Evolutionary conservation across 2,797 vertebrate genomes (phyloP), one percentile per base, ranked within the genome.

Genomic region (Hypotaenidia okinawae): DNA sequence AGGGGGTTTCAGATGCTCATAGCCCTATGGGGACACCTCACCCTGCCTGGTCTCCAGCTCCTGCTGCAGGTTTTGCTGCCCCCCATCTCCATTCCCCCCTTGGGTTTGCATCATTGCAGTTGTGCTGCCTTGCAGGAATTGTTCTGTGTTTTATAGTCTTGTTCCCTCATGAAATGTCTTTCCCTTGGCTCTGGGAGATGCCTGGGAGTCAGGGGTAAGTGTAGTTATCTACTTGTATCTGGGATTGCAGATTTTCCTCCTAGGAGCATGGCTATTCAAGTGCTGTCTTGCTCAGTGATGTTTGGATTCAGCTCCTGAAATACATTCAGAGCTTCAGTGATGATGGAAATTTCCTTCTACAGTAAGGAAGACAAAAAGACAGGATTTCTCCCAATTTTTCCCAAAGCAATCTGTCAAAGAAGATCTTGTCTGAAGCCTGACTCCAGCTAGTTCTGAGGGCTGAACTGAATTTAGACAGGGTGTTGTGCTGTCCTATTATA

Each of bases 51-150:
- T 28, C 47, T 52, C 27, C 0, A 1, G 16, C 18, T 72, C 28
- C 64, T 62, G 33, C 24, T 33, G 27, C 9, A 4, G 33, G 16
- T 64, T 76, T 80, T 77, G 45, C 39, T 23, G 11, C 58, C 12
- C 19, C 35, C 3, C 24, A 30, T 33, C 16, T 35, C 35, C 35
- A 35, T 35, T 35, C 35, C 35, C 35, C 35, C 35, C 35, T 35
- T 35, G 3, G 25, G 3, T 51, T 61, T 72, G 24, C 1, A 0
- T 45, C 21, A 0, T 4, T 9, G 28, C 0, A 1, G 39, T 49
- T 41, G 28, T 0, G 1, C 7, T 55, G 28, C 45, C 58, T 66
- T 27, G 47, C 17, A 27, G 64, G 54, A 55, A 9, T 55, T 23
- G 27, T 10, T 16, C 51, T 43, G 25, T 9, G 28, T 39, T 59